Conservation (phyloP, 2,797 vertebrate species). For the Pyrocephalus nanus region DNA sequence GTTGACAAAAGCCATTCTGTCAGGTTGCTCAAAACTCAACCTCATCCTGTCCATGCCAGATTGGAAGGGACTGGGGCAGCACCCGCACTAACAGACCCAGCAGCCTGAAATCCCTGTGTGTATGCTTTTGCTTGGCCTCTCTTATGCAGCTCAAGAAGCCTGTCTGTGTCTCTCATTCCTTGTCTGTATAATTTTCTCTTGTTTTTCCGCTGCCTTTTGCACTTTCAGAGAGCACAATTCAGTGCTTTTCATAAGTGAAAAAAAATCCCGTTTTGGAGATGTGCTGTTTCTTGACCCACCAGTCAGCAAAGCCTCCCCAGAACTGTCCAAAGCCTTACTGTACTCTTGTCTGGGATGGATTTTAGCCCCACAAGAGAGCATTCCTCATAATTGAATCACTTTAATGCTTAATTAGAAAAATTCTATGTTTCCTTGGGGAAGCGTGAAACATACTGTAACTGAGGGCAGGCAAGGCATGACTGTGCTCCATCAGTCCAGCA, state of each 20-base stretch:
- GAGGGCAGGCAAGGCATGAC: background rate
- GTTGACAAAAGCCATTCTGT: background rate
- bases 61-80: background rate
- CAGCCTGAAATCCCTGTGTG: background rate
- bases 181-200: background rate
- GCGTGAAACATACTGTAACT: background rate
- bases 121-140: background rate
- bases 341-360: background rate
- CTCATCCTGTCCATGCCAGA: background rate
- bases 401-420: constrained; percentile 64
- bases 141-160: background rate
- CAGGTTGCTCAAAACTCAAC: background rate
- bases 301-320: background rate
- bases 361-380: constrained; percentile 11
- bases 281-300: background rate
- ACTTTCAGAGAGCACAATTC: background rate
- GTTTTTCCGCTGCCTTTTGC: background rate
- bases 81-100: background rate
- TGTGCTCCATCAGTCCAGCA: background rate
- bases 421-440: constrained; percentile 29
- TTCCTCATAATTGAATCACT: constrained; percentile 62
- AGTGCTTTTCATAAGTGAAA: background rate
- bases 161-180: background rate
- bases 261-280: background rate
- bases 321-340: constrained; percentile 1